These are phyloP conservation scores for Acomys russatus DNA, from an alignment of 2,797 vertebrate genomes.

Conservation along the genomic window DNA sequence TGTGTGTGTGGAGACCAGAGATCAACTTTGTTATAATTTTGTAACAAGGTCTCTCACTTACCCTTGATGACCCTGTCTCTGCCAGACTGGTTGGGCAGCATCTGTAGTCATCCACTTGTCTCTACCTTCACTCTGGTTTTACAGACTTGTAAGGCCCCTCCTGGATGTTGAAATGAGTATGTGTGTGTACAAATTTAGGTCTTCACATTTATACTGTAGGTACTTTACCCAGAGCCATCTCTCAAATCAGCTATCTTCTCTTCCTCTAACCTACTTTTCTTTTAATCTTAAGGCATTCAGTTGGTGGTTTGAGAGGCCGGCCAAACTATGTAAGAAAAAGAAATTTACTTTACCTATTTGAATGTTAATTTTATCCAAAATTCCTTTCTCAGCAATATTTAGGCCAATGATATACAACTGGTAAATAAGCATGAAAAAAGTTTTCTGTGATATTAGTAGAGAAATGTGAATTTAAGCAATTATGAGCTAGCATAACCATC, in stretches of 20 bases:
- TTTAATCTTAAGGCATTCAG: background rate
- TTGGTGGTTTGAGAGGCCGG: background rate
- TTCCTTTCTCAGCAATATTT: background rate
- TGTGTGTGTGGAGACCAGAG: too few relatives aligned
- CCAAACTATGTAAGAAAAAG: background rate
- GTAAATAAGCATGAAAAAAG: background rate
- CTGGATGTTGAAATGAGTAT: background rate
- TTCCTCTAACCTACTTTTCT: background rate
- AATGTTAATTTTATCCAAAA: background rate
- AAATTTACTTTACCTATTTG: background rate
- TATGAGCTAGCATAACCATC: background rate
- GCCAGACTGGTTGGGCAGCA: too few relatives aligned
- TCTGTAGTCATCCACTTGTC: background rate
- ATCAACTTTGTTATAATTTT: background rate
- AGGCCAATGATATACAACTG: background rate
- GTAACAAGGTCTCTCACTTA: background rate
- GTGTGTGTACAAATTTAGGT: background rate
- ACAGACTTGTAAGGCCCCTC: background rate
- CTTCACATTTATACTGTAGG: background rate
- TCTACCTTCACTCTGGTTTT: background rate
- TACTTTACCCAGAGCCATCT: background rate
- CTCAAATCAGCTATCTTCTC: background rate
- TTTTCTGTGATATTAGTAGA: background rate
- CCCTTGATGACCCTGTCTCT: background rate
- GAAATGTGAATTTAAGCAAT: background rate